These are phyloP conservation scores for Chromoteleia sp. DNA, from an alignment of 2,888 invertebrate genomes.

Conservation along the genomic window DNA sequence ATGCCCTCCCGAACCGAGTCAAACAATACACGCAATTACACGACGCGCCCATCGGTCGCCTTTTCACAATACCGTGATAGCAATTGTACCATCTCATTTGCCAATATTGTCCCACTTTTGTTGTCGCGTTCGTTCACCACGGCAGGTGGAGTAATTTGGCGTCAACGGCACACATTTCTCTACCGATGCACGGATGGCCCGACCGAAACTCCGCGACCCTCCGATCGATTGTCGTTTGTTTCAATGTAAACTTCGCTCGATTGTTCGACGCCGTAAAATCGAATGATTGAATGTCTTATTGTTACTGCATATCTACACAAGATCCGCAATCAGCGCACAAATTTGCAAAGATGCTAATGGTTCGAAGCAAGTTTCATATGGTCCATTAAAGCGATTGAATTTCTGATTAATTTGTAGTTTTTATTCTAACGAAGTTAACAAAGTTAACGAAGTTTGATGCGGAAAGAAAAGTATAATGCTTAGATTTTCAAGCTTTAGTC, in stretches of 20 bases:
- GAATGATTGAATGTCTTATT: slow-evolving; percentile 64
- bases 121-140: slow-evolving; percentile 68
- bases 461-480: too few relatives aligned
- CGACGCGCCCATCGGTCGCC: slow-evolving; percentile 77
- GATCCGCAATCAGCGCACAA: slow-evolving; percentile 30
- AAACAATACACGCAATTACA: slow-evolving; percentile 84
- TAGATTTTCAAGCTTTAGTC: too few relatives aligned
- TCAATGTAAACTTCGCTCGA: slow-evolving; percentile 60
- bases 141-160: slow-evolving; percentile 68
- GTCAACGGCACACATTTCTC: slow-evolving; percentile 57
- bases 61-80: slow-evolving; percentile 79
- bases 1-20: slow-evolving; percentile 72
- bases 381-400: slow-evolving; percentile 22
- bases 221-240: slow-evolving; percentile 64
- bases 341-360: slow-evolving; percentile 23
- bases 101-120: slow-evolving; percentile 84
- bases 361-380: neutral
- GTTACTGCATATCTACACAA: slow-evolving; percentile 28
- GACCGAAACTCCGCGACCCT: slow-evolving; percentile 33
- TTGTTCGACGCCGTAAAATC: slow-evolving; percentile 61
- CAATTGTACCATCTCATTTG: slow-evolving; percentile 83
- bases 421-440: too few relatives aligned
- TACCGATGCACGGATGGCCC: slow-evolving; percentile 9
- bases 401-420: neutral
- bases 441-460: too few relatives aligned